Evolutionary conservation across 2,113 vertebrate genomes (phyloP).

Genomic region (Orcinus orca): DNA sequence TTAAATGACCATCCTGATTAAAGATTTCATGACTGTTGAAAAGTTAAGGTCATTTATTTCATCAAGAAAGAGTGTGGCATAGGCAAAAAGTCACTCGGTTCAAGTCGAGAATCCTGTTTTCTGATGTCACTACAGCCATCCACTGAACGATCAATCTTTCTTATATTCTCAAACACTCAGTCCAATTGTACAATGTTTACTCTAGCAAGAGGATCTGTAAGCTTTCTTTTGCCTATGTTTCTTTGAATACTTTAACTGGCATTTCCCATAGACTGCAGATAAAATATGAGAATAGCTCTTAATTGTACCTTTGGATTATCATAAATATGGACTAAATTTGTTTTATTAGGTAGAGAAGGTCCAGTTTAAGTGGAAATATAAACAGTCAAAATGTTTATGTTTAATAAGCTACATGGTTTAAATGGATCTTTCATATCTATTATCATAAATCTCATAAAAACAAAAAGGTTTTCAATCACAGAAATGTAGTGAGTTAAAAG

Average conservation of each 20-base stretch:
- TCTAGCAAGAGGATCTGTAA: background rate
- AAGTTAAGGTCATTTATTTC: background rate
- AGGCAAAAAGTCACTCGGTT: background rate
- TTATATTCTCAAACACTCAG: background rate
- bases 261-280: background rate
- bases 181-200: background rate
- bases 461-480: background rate
- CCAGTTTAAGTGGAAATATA: background rate
- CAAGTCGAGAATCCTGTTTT: background rate
- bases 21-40: background rate
- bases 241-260: background rate
- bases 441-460: background rate
- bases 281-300: background rate
- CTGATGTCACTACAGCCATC: background rate
- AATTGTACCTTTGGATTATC: background rate
- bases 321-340: background rate
- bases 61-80: background rate
- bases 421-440: background rate
- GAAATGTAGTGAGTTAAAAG: background rate
- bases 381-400: background rate
- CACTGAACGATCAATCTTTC: background rate
- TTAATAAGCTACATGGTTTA: background rate
- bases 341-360: background rate
- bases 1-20: background rate
- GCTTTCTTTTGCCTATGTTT: background rate